phyloP scores from a whole-genome alignment of 2,113 vertebrate genomes.

The Mohoua ochrocephala region DNA sequence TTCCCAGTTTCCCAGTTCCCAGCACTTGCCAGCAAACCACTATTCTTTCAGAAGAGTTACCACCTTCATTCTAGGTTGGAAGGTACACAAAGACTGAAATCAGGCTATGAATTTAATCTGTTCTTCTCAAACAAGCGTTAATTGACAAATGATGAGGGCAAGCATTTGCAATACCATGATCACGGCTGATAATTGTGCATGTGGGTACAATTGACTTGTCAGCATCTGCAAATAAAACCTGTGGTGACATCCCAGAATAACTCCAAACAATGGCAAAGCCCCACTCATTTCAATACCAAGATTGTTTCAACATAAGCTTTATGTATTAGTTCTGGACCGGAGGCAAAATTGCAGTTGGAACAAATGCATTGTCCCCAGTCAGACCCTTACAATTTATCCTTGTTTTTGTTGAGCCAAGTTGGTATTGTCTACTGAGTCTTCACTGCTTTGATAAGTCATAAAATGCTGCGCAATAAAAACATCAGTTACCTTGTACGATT shows the following conservation, averaged over 20 bases:
- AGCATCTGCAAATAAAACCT: constrained; percentile 20
- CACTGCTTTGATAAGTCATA: not conserved
- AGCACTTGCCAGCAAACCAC: not conserved
- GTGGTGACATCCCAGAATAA: not conserved
- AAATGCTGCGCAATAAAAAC: constrained; percentile 3
- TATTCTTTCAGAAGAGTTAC: not conserved
- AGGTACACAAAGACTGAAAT: not conserved
- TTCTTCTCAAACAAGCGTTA: constrained; percentile 13
- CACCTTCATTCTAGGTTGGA: not conserved
- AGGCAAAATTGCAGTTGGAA: not conserved
- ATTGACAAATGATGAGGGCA: constrained; percentile 20
- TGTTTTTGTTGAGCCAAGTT: not conserved
- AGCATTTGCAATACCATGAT: not conserved
- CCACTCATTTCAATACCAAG: not conserved
- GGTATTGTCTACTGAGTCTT: not conserved
- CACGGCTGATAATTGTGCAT: not conserved
- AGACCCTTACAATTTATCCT: not conserved
- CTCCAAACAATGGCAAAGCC: not conserved
- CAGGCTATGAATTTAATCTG: not conserved
- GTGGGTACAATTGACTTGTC: not conserved
- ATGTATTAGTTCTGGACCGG: not conserved
- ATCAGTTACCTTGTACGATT: not conserved
- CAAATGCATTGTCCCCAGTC: not conserved
- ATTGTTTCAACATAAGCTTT: constrained; percentile 7
- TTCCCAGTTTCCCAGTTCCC: not conserved